A percentile compares a stretch with the other conserved stretches of the same genome.
Evolutionary conservation across 2,797 vertebrate genomes (phyloP).

Genomic region (Perodicticus potto): DNA sequence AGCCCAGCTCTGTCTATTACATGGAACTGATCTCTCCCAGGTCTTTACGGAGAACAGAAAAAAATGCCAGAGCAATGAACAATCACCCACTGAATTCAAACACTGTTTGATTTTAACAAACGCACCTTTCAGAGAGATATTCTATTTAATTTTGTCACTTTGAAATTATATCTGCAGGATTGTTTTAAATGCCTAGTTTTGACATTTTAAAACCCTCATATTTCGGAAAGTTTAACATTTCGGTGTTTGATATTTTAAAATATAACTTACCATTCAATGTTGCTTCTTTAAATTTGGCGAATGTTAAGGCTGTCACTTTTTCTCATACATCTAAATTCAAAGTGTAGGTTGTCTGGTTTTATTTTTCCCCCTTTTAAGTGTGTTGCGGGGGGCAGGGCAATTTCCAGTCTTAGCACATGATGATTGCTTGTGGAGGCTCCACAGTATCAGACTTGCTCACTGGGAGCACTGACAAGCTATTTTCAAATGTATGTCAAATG

Average conservation of each 20-base stretch:
- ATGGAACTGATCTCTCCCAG: neutral
- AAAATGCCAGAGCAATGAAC: conserved; percentile 52
- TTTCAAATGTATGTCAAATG: neutral
- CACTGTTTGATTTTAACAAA: conserved; percentile 54
- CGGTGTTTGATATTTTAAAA: conserved; percentile 77
- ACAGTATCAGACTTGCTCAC: neutral
- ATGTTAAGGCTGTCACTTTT: conserved; percentile 75
- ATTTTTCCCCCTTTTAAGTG: neutral
- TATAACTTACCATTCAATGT: conserved; percentile 70
- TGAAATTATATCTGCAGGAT: conserved; percentile 66
- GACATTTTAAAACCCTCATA: conserved; percentile 81
- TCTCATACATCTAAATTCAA: conserved; percentile 74
- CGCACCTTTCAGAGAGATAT: conserved; percentile 65
- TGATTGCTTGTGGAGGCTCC: neutral
- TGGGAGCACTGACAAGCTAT: neutral
- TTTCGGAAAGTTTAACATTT: conserved; percentile 80
- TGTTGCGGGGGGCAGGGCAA: neutral
- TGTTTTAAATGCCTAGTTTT: conserved; percentile 78
- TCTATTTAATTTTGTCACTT: conserved; percentile 75
- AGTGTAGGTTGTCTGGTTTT: conserved; percentile 55
- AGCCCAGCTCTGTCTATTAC: neutral
- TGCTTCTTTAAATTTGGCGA: conserved; percentile 76
- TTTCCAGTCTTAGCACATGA: conserved; percentile 24
- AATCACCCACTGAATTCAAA: conserved; percentile 62
- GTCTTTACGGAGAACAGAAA: neutral